A percentile compares a stretch with the other conserved stretches of the same genome.
Evolutionary conservation across 2,797 vertebrate species (phyloP).

Genomic region (Vireo griseus): DNA sequence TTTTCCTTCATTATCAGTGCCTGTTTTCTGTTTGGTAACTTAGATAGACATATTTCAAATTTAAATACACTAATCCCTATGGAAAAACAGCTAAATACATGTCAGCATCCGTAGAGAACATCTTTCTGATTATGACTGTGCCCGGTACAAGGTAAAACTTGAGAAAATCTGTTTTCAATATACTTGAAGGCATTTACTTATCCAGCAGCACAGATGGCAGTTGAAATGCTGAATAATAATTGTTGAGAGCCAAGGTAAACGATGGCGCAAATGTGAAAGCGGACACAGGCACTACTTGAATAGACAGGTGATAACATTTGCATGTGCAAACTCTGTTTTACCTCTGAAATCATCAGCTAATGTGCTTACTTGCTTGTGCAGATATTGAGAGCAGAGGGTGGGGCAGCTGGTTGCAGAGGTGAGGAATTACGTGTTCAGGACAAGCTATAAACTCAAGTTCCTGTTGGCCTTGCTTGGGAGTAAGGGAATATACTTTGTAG

Average conservation of each 20-base stretch:
- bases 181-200: slow-evolving; percentile 69
- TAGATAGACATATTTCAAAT: slow-evolving; percentile 55
- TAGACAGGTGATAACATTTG: not conserved
- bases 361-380: not conserved
- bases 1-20: slow-evolving; percentile 40
- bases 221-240: slow-evolving; percentile 68
- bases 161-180: slow-evolving; percentile 58
- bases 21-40: slow-evolving; percentile 47
- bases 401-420: not conserved
- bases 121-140: slow-evolving; percentile 48
- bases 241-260: slow-evolving; percentile 54
- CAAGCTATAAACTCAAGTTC: not conserved
- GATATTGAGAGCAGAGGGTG: not conserved
- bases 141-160: slow-evolving; percentile 42
- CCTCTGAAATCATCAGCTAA: not conserved
- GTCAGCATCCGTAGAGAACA: slow-evolving; percentile 23
- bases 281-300: not conserved
- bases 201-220: slow-evolving; percentile 68
- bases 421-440: not conserved
- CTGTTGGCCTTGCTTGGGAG: not conserved
- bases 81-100: slow-evolving; percentile 55
- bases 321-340: not conserved
- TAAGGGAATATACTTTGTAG: not conserved
- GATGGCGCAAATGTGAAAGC: not conserved
- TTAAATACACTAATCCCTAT: slow-evolving; percentile 38